Conservation (phyloP, 2,797 vertebrate species). For the Hydrolagus colliei region DNA sequence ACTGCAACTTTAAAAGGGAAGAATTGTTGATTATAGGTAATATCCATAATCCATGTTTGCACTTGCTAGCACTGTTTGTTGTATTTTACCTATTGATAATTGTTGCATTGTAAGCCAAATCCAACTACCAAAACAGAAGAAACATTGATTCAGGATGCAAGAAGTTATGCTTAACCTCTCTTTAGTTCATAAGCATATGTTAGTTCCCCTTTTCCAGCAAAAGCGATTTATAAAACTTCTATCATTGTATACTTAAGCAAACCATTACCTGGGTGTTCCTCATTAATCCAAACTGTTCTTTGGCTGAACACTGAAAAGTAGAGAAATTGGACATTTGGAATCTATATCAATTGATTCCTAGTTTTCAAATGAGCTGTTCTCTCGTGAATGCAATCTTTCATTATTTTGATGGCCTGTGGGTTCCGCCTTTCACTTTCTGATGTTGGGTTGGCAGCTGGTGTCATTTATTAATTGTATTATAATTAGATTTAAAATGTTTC, state of each 20-base stretch:
- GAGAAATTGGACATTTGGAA: background rate
- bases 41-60: conserved; percentile 16
- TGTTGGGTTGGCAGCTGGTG: too few species aligned
- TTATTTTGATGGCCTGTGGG: too few species aligned
- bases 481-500: too few species aligned
- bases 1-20: background rate
- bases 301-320: background rate
- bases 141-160: background rate
- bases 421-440: too few species aligned
- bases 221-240: conserved; percentile 7
- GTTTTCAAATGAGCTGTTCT: background rate
- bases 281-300: background rate
- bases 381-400: too few species aligned
- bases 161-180: conserved; percentile 1
- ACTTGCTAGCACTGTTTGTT: background rate
- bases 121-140: background rate
- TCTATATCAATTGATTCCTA: background rate
- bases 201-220: background rate
- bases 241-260: background rate
- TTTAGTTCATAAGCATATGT: conserved; percentile 2
- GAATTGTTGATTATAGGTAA: background rate
- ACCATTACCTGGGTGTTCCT: background rate
- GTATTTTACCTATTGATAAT: background rate
- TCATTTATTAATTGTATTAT: too few species aligned
- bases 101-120: background rate